These are phyloP conservation scores for Formica selysi DNA, from an alignment of 1,140 invertebrate species.

Conservation along the genomic window DNA sequence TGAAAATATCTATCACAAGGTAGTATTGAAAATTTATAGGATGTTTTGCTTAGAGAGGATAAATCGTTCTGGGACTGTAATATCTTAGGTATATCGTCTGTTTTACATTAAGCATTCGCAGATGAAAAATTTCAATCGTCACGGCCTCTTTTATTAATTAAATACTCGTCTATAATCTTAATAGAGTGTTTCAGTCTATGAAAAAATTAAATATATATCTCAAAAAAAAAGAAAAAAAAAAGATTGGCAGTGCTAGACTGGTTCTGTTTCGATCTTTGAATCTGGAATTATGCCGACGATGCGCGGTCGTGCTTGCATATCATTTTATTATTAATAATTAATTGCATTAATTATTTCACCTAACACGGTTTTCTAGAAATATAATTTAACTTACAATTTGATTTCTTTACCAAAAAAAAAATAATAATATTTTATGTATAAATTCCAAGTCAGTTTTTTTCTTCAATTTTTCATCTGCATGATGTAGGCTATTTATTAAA, in stretches of 20 bases:
- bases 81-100: slow-evolving; percentile 18
- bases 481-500: background rate
- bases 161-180: slow-evolving; percentile 73
- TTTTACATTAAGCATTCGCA: slow-evolving; percentile 14
- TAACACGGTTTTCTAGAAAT: background rate
- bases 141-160: slow-evolving; percentile 64
- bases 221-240: slow-evolving; percentile 38
- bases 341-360: background rate
- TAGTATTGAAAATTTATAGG: slow-evolving; percentile 57
- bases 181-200: slow-evolving; percentile 76
- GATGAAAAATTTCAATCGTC: slow-evolving; percentile 44
- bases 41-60: slow-evolving; percentile 60
- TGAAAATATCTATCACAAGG: slow-evolving; percentile 67
- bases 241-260: slow-evolving; percentile 73
- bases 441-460: background rate
- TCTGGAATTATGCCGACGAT: slow-evolving; percentile 40
- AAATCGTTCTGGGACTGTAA: slow-evolving; percentile 30
- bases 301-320: slow-evolving; percentile 46
- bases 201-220: slow-evolving; percentile 76
- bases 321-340: slow-evolving; percentile 16
- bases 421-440: background rate
- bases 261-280: slow-evolving; percentile 21
- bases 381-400: background rate
- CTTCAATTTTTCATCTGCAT: background rate
- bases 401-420: background rate